Base-by-base conservation (phyloP, 2,113 vertebrate species). In the Anser brachyrhynchus region DNA sequence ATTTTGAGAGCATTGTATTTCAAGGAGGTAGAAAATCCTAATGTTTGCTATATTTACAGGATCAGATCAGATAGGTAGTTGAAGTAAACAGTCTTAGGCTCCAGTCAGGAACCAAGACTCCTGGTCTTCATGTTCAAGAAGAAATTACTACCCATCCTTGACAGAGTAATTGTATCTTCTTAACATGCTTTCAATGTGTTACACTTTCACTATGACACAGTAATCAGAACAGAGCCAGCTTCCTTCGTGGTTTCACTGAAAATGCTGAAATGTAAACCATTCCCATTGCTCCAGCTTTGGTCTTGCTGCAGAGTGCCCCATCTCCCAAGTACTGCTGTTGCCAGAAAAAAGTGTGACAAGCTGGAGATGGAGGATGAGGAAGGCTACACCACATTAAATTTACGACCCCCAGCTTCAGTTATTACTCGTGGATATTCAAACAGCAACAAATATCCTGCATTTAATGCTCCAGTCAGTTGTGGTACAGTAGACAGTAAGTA, bases 341-440 rank as follows among this genome's bases (percentile, higher is more conserved):
- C 73, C 79, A 54, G 61, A 49, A 59, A 89, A 43, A 77, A 69
- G 17, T 37, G 61, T 41, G 66, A 54, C 0, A 2, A 69, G 23
- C 54, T 89, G 55, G 55, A 83, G 43, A 92, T 95, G 93, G 86
- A 92, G 82, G 90, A 95, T 83, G 86, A 95, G 16, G 93, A 95
- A 83, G 93, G 90, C 37, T 92, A 92, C 61, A 95, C 93, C 0
- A 5, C 87, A 59, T 70, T 95, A 87, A 95, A 95, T 75, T 87
- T 95, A 58, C 55, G 7, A 65, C 72, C 67, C 31, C 46, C 66
- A 73, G 15, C 67, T 87, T 78, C 86, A 65, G n/a, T 59, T 69
- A 25, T 22, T 59, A 26, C 37, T 65, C 22, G 28, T 16, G 23
- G 82, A 69, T 70, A 92, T 58, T 55, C 19, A 0, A 87, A 26